Base-by-base conservation (phyloP, 2,888 invertebrate species). In the Eurytoma californica region DNA sequence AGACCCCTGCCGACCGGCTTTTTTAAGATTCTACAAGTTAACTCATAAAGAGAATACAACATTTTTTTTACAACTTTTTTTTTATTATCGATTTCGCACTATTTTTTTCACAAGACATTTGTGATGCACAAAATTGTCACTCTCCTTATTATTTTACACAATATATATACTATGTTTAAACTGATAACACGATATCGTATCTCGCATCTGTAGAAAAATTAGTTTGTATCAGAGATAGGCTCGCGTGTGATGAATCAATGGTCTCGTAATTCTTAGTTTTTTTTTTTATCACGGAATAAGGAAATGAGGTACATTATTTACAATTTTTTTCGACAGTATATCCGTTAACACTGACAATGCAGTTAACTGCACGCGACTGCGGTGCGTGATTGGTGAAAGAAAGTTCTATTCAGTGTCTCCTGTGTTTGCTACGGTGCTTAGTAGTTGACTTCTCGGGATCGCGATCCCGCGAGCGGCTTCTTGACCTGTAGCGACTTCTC, bases 401-500 rank as follows among this genome's bases (percentile, higher is more conserved):
- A 39, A 39, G 39, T 39, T 39, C 39, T 39, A 39, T 39, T 39
- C 39, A 39, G 58, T 88, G 89, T 49, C 89, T 85, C 79, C 89
- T 85, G 65, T 86, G 89, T 49, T 89, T 90, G 73, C 84, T 89
- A 53, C 89, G 88, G 81, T 89, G 89, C 83, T 89, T 90, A 73
- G 61, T 30, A 13, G 83, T 87, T 3, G 88, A 87, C 72, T 89
- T 89, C 61, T 89, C 89, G n/a, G 82, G 77, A n/a, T 89, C 89
- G 53, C 53, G 53, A 4, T 53, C 89, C 16, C 89, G 86, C 30
- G 89, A 89, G 78, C 89, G 86, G 83, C 90, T 90, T 58, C 89
- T 86, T 4, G 90, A 90, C 79, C 90, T 86, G 76, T 90, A 89
- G 49, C 89, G 87, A 67, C 85, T 88, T 7, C 89, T 85, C 3